These are phyloP conservation scores for Pachydiplax longipennis DNA, from an alignment of 2,888 invertebrate species.

Conservation along the genomic window DNA sequence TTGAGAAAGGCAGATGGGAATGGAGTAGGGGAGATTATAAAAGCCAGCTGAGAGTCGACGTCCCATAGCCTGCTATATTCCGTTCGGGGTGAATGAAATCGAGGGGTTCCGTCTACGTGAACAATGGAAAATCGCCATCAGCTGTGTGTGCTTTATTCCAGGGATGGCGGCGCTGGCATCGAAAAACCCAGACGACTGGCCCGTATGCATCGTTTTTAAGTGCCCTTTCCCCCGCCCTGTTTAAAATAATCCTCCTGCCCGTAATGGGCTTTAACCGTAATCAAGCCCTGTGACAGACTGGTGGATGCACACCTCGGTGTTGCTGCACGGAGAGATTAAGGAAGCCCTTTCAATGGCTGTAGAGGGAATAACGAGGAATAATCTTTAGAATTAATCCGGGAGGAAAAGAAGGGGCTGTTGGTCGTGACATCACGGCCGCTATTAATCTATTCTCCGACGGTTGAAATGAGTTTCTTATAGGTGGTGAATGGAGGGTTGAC, in stretches of 20 bases:
- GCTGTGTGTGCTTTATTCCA: not conserved
- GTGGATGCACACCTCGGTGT: not conserved
- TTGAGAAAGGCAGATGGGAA: conserved; percentile 8
- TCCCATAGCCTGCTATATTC: not conserved
- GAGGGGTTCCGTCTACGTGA: not conserved
- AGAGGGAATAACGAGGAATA: not conserved
- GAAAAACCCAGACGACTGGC: not conserved
- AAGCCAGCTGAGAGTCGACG: conserved; percentile 12
- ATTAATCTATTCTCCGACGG: not conserved
- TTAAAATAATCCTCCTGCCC: not conserved
- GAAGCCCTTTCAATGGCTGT: not conserved
- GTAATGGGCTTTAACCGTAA: not conserved
- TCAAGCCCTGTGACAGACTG: not conserved
- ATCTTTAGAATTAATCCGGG: not conserved
- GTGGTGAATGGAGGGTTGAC: not conserved
- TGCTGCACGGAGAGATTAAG: not conserved
- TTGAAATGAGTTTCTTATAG: not conserved
- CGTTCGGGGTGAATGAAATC: conserved; percentile 3
- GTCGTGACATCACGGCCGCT: not conserved
- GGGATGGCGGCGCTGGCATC: not conserved
- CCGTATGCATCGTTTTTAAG: not conserved
- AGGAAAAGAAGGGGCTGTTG: not conserved
- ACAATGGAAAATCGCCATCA: conserved; percentile 12
- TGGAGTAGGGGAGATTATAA: not conserved
- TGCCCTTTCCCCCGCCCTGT: too few relatives aligned